Evolutionary conservation across 2,113 vertebrate genomes (phyloP).

Genomic region (Tringa solitaria): DNA sequence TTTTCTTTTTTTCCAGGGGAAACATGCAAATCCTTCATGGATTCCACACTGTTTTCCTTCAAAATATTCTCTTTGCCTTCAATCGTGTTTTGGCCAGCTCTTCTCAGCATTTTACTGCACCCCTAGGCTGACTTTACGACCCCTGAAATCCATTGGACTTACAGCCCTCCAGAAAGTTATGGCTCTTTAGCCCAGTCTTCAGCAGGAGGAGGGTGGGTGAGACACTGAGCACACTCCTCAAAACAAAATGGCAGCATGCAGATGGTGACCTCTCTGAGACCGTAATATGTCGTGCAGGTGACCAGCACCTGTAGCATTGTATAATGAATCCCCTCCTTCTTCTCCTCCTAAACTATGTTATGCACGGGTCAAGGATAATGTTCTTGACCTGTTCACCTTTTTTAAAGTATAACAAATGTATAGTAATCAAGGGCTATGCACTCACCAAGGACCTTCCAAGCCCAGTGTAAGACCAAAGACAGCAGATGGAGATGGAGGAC

Average conservation of each 20-base stretch:
- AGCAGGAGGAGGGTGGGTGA: background rate
- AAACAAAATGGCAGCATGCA: background rate
- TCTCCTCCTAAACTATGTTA: background rate
- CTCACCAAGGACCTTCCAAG: background rate
- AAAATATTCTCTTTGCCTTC: background rate
- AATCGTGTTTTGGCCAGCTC: background rate
- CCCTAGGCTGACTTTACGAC: background rate
- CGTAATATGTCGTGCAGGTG: accelerated
- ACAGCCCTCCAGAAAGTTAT: accelerated
- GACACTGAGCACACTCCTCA: background rate
- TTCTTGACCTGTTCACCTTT: background rate
- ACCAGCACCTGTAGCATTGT: background rate
- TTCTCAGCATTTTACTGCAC: background rate
- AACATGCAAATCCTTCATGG: background rate
- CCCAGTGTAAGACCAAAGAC: background rate
- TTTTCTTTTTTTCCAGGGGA: background rate
- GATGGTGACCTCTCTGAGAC: background rate
- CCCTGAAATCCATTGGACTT: background rate
- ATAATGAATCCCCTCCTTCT: background rate
- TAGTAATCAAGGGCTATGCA: background rate
- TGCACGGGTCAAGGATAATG: background rate
- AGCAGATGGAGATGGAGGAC: background rate
- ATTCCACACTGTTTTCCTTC: background rate
- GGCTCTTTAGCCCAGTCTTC: background rate
- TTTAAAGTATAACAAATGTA: background rate